Percentiles rank a stretch among this genome's conserved stretches.
phyloP scores from a whole-genome alignment of 1,140 invertebrate genomes.

The Phthorimaea operculella region DNA sequence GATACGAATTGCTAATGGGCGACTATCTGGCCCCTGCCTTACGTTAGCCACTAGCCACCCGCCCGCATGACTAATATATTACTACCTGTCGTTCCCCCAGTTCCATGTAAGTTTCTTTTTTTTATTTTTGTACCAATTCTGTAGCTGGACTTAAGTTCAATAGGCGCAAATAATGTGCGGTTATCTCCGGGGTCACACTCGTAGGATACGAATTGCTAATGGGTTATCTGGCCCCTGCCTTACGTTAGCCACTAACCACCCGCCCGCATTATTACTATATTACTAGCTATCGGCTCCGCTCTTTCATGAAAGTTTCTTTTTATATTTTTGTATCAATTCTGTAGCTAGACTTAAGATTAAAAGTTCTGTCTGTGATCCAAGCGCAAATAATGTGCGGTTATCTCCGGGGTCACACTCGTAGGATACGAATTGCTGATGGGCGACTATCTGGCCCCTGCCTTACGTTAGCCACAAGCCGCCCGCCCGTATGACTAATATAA shows the following conservation, averaged over 20 bases:
- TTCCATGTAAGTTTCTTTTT: no score
- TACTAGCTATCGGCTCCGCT: no score
- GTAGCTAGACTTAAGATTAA: no score
- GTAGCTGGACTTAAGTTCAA: no score
- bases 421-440: slow-evolving; percentile 9
- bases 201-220: slow-evolving; percentile 9
- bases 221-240: background rate
- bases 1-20: slow-evolving; percentile 9
- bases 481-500: slow-evolving; percentile 14
- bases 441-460: slow-evolving; percentile 1
- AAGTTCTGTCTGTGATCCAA: slow-evolving; percentile 36
- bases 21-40: background rate
- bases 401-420: slow-evolving; percentile 16
- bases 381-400: slow-evolving; percentile 44
- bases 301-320: no score
- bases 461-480: background rate
- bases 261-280: no score
- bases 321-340: no score
- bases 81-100: no score
- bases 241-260: background rate
- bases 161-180: slow-evolving; percentile 41
- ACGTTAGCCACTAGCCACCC: background rate
- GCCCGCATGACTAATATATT: background rate
- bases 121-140: no score
- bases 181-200: slow-evolving; percentile 24